phyloP scores from a whole-genome alignment of 2,888 invertebrate species.

The Scotopteryx bipunctaria region DNA sequence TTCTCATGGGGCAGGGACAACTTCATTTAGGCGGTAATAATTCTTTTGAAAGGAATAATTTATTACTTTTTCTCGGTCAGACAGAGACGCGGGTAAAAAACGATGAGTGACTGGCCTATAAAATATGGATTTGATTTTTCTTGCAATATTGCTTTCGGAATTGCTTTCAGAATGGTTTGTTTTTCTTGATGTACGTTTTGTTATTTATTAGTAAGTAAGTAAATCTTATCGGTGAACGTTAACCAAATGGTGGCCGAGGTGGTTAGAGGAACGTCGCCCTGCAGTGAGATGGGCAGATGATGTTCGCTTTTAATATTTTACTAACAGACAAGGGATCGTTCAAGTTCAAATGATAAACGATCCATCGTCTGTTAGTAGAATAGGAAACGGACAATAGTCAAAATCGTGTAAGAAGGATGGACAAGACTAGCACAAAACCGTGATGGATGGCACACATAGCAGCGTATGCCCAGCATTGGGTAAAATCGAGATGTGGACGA shows the following conservation, averaged over 20 bases:
- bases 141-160: slow-evolving; percentile 29
- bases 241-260: too few species aligned
- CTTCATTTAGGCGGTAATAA: slow-evolving; percentile 58
- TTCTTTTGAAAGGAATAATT: slow-evolving; percentile 42
- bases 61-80: slow-evolving; percentile 40
- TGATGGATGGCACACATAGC: too few species aligned
- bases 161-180: slow-evolving; percentile 13
- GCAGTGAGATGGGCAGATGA: too few species aligned
- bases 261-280: too few species aligned
- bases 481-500: background rate
- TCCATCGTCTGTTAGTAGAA: too few species aligned
- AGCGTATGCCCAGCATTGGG: background rate
- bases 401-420: too few species aligned
- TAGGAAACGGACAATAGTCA: too few species aligned
- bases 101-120: slow-evolving; percentile 35
- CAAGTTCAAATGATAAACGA: too few species aligned
- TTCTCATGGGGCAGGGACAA: slow-evolving; percentile 52
- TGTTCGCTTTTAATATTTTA: too few species aligned
- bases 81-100: slow-evolving; percentile 33
- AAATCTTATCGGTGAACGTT: too few species aligned
- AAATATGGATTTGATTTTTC: slow-evolving; percentile 39
- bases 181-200: background rate
- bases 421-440: too few species aligned
- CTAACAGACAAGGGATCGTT: too few species aligned
- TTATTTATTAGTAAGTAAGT: background rate